Base-by-base conservation (phyloP, 1,140 invertebrate genomes). In the Agraylea sexmaculata region DNA sequence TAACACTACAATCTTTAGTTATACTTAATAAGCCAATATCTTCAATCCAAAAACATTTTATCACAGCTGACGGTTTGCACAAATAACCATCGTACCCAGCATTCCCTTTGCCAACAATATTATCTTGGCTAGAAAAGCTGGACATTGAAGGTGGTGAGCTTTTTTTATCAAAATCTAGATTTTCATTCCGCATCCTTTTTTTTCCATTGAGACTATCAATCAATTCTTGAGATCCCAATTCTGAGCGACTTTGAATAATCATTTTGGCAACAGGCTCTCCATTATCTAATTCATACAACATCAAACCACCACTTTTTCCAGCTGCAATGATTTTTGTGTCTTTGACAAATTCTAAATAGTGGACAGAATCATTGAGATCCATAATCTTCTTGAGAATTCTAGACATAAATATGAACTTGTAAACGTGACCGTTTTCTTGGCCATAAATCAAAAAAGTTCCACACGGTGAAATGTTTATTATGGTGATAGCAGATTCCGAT, bases 221-320 rank as follows among this genome's bases (percentile, higher is more conserved):
- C 4, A 40, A 27, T 33, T 49, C 47, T 38, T 46, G 40, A 5
- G 47, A 49, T 3, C 47, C 47, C 15, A 49, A 25, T 18, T 40
- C 43, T 2, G 17, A 25, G 18, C 23, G 8, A 12, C 30, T 37
- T 4, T 19, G 25, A 15, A 49, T 36, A 2, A 45, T 18, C 43
- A 45, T 49, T 30, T 43, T 45, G 4, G 37, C 43, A 13, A 16
- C 30, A 4, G 29, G 39, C 12, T 42, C 34, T 7, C 30, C 35
- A 4, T 43, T 27, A 3, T 16, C 4, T 4, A 33, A 19, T 27
- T 38, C 28, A 20, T 40, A 49, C 10, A 43, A 20, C 47, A 46
- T 46, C 10, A 49, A 33, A 6, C 38, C 35, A 8, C 32, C 28
- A 1, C 27, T 16, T 18, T 41, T 41, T 12, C 47, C 43, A 19